phyloP scores from a whole-genome alignment of 2,113 vertebrate species.

The Piaya cayana region DNA sequence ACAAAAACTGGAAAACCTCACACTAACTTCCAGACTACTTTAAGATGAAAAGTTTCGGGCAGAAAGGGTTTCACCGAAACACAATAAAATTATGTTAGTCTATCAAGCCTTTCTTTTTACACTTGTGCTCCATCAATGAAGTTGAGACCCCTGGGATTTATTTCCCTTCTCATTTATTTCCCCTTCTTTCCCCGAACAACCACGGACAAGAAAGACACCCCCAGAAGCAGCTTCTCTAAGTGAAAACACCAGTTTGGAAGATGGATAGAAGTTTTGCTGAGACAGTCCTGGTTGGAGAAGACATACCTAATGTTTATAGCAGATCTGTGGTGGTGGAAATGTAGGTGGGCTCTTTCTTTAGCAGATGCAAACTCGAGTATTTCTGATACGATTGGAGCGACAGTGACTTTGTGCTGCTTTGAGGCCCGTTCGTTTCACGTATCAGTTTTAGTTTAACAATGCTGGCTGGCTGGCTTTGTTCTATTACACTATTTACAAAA shows the following conservation, averaged over 20 bases:
- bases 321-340: neutral
- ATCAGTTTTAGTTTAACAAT: neutral
- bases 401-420: neutral
- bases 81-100: neutral
- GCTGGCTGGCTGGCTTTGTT: neutral
- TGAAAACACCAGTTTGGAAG: neutral
- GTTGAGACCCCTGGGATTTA: neutral
- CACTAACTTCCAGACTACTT: neutral
- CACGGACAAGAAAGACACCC: neutral
- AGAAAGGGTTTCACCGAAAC: neutral
- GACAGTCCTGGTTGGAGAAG: neutral
- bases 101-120: neutral
- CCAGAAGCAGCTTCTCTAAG: neutral
- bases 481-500: neutral
- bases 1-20: neutral
- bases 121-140: neutral
- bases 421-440: neutral
- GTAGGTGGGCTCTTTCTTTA: neutral
- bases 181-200: neutral
- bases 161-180: neutral
- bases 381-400: accelerated
- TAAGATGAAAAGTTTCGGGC: neutral
- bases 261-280: neutral
- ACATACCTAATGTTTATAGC: neutral
- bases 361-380: neutral